Conservation (phyloP, 2,113 vertebrate species). For the Engystomops pustulosus region DNA sequence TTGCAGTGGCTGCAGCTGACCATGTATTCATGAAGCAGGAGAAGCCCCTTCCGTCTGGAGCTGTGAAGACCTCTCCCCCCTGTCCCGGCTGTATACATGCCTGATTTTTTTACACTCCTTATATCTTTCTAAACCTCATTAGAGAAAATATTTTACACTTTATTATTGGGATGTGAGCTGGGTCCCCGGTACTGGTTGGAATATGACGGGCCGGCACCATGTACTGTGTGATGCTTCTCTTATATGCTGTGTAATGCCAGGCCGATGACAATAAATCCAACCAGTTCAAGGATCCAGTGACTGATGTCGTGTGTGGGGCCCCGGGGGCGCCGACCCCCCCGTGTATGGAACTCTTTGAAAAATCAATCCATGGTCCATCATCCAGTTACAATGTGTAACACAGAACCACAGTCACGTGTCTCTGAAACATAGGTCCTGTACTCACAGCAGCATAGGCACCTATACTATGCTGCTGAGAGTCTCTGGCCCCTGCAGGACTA, state of each 20-base stretch:
- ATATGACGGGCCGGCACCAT: background rate
- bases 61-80: constrained; percentile 33
- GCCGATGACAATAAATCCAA: constrained; percentile 24
- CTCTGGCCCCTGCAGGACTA: too few relatives aligned
- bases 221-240: constrained; percentile 26
- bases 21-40: constrained; percentile 60
- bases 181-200: background rate
- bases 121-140: constrained; percentile 16
- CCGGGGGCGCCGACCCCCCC: too few relatives aligned
- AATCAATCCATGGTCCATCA: too few relatives aligned
- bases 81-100: constrained; percentile 27
- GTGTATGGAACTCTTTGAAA: too few relatives aligned
- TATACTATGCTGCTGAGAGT: too few relatives aligned
- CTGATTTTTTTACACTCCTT: constrained; percentile 25
- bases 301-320: too few relatives aligned
- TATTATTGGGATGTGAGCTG: background rate
- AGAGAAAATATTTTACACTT: constrained; percentile 21
- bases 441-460: too few relatives aligned
- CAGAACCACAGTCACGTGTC: too few relatives aligned
- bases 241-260: constrained; percentile 21
- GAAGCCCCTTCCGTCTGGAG: background rate
- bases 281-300: background rate
- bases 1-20: constrained; percentile 65
- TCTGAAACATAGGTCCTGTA: too few relatives aligned
- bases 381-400: too few relatives aligned